These are phyloP conservation scores for Macropis europaea DNA, from an alignment of 2,888 invertebrate species.

Conservation along the genomic window DNA sequence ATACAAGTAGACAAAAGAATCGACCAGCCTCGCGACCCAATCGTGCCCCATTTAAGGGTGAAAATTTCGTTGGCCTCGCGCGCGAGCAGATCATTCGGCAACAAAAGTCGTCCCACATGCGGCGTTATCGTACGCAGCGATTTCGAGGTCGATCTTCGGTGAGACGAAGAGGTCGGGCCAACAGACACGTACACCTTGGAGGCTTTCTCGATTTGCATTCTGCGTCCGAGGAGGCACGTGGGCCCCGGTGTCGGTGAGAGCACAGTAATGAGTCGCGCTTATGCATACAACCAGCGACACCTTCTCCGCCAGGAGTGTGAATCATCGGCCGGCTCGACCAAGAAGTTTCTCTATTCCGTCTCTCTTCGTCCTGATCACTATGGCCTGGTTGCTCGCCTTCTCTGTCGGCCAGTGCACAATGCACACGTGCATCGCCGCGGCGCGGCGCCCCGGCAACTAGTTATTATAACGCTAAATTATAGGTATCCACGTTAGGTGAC, in stretches of 20 bases:
- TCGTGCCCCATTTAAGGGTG: no score
- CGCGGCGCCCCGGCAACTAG: slow-evolving; percentile 56
- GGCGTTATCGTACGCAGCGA: slow-evolving; percentile 2
- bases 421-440: slow-evolving; percentile 60
- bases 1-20: no score
- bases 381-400: slow-evolving; percentile 16
- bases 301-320: slow-evolving; percentile 72
- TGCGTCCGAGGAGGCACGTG: slow-evolving; percentile 60
- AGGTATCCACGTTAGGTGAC: slow-evolving; percentile 61
- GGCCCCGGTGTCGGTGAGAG: slow-evolving; percentile 50
- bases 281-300: slow-evolving; percentile 76
- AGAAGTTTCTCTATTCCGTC: slow-evolving; percentile 56
- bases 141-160: slow-evolving; percentile 46
- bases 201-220: slow-evolving; percentile 56
- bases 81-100: neutral
- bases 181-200: slow-evolving; percentile 15
- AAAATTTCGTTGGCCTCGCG: neutral
- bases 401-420: slow-evolving; percentile 55
- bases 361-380: slow-evolving; percentile 31
- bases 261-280: slow-evolving; percentile 72
- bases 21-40: neutral
- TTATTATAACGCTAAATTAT: slow-evolving; percentile 70
- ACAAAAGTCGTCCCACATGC: neutral
- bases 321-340: slow-evolving; percentile 69
- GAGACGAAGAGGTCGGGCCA: slow-evolving; percentile 11